Percentiles rank a stretch among this genome's conserved stretches.
Evolutionary conservation across 2,113 vertebrate species (phyloP).

Genomic region (Aspiorhynchus laticeps): DNA sequence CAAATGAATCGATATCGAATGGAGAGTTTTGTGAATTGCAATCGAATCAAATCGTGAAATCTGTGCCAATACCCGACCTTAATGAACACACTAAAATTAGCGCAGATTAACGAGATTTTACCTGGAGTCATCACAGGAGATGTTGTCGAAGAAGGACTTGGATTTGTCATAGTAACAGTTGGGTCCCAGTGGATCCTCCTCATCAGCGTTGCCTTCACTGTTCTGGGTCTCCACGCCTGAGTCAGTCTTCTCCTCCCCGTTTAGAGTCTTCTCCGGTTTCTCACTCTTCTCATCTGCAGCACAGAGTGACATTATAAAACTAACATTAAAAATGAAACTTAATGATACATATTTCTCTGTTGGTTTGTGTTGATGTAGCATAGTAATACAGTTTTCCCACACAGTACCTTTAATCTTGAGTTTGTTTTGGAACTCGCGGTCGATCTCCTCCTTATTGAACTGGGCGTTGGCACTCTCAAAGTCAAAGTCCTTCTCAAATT

Average conservation of each 20-base stretch:
- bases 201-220: constrained; percentile 86
- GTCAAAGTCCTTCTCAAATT: constrained; percentile 99
- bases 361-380: not conserved
- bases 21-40: not conserved
- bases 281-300: constrained; percentile 87
- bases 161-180: constrained; percentile 97
- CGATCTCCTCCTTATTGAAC: constrained; percentile 98
- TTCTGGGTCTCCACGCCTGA: constrained; percentile 85
- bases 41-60: not conserved
- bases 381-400: not conserved
- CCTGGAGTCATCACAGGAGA: constrained; percentile 93
- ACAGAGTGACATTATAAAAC: not conserved
- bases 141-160: constrained; percentile 99
- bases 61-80: not conserved
- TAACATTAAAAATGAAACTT: not conserved
- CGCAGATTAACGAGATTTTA: constrained; percentile 59
- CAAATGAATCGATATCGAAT: not conserved
- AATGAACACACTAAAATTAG: not conserved
- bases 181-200: constrained; percentile 86
- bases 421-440: constrained; percentile 96
- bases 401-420: constrained; percentile 93
- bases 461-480: constrained; percentile 98
- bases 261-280: constrained; percentile 87
- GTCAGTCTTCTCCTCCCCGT: constrained; percentile 93
- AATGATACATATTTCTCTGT: not conserved